Base-by-base conservation (phyloP, 2,888 invertebrate genomes). In the Melinaea marsaeus region DNA sequence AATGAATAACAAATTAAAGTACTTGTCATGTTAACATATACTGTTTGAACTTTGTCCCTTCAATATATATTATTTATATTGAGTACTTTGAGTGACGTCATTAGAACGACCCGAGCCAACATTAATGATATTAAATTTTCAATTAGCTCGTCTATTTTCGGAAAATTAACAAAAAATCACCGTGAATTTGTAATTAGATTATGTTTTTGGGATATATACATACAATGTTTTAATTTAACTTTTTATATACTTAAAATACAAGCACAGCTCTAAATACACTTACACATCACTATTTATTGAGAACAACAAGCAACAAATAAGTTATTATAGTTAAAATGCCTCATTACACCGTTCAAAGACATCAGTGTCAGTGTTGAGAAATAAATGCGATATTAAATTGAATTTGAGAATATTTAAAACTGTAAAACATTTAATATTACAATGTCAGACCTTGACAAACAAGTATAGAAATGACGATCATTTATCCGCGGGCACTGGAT, bases 401-500 rank as follows among this genome's bases (percentile, higher is more conserved):
- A 35, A 35, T 35, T 35, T 35, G 4, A 35, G 4, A 5, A 35
- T 48, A 48, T n/a, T 48, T 48, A 22, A 48, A 48, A 22, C 48
- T 48, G 48, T 13, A 4, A 2, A 51, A 51, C 32, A 9, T 22
- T 32, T 51, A 32, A 51, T n/a, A 51, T 51, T 32, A 51, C 32
- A 51, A 51, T 51, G 51, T 51, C 32, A 32, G 11, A 32, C 51
- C 51, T 51, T 51, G 51, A 51, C 51, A 32, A 32, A 22, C 11
- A 32, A 9, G 9, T 51, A 32, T 51, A 51, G 51, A 32, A 2
- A 11, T 11, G 22, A 32, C 32, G n/a, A 33, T 45, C 55, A 65
- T 73, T 71, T 71, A 79, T 79, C 74, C 75, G 75, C 75, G 82
- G 74, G 77, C 86, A 84, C 72, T 81, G 82, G 75, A 79, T 83